Evolutionary conservation across 2,113 vertebrate genomes (phyloP), one percentile per base, ranked within the genome.

Genomic region (Nansenia antarctica): DNA sequence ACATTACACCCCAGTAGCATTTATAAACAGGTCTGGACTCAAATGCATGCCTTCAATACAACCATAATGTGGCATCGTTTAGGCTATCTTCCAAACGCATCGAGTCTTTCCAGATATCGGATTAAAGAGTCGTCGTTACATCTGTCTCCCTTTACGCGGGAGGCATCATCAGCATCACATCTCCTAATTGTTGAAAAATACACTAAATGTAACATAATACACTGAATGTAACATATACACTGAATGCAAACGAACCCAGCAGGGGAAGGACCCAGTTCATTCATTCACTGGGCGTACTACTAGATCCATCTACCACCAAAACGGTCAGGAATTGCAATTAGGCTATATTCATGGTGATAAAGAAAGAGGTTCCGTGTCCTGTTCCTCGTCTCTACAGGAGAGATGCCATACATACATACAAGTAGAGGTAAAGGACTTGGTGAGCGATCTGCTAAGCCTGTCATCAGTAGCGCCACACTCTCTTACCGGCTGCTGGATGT

Each of bases 401-500:
- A 15, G 39, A 15, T 3, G 39, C 39, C 11, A 9, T 9, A 29
- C 14, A 30, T 29, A 5, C 24, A 30, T 58, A 6, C 29, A 31
- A 31, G 29, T 27, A 31, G 27, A 11, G 24, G 42, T 59, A 15
- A n/a, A 39, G 26, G 47, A 3, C n/a, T n/a, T n/a, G n/a, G n/a
- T n/a, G 9, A 32, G 20, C 26, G 15, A 27, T 31, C 52, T 57
- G 55, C 47, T 22, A 69, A 73, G 57, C 20, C 15, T 47, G 30
- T 35, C 67, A 57, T 39, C 34, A 34, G 63, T 18, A 45, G 71
- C 24, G 65, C 47, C 6, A 68, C 39, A 45, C 80, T 80, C 87
- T 80, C 87, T 86, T 81, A 90, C 91, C 90, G 89, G 90, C 86
- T 92, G 88, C 84, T 88, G 93, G 82, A 80, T 88, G 84, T 90